A percentile compares a stretch with the other conserved stretches of the same genome.
Conservation (phyloP, 1,140 invertebrate genomes). For the Periplaneta americana region DNA sequence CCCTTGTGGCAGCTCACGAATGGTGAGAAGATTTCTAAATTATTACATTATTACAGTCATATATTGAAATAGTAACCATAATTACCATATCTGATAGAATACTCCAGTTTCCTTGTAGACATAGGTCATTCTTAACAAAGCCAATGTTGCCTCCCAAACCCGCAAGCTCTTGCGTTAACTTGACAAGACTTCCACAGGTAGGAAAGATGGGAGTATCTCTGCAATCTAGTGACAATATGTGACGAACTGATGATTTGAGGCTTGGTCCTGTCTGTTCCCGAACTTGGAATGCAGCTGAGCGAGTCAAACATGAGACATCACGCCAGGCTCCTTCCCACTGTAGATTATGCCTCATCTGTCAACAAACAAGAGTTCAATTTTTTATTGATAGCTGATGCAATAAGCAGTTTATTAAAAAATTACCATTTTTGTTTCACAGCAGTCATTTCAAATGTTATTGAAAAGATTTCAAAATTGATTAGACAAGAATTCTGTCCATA, state of each 20-base stretch:
- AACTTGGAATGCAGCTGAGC: constrained; percentile 65
- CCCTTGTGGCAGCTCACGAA: too few species aligned
- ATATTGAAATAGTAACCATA: not conserved
- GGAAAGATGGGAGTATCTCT: constrained; percentile 77
- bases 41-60: too few species aligned
- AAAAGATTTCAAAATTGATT: not conserved
- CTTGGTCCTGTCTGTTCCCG: constrained; percentile 78
- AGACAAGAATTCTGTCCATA: too few species aligned
- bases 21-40: too few species aligned
- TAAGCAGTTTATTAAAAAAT: not conserved
- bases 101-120: constrained; percentile 68
- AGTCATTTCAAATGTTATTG: not conserved
- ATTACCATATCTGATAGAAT: constrained; percentile 57
- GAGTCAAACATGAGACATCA: constrained; percentile 57
- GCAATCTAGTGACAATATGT: constrained; percentile 70
- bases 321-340: constrained; percentile 79
- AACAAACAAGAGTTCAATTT: constrained; percentile 17
- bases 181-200: constrained; percentile 57
- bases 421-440: not conserved
- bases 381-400: not conserved
- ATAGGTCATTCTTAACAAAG: constrained; percentile 77
- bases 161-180: constrained; percentile 70
- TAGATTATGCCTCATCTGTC: constrained; percentile 67
- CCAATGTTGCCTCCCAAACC: constrained; percentile 83
- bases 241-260: constrained; percentile 76